Percentiles rank a stretch among this genome's conserved stretches.
Evolutionary conservation across 2,113 vertebrate species (phyloP).

Genomic region (Pomatorhinus ruficollis): DNA sequence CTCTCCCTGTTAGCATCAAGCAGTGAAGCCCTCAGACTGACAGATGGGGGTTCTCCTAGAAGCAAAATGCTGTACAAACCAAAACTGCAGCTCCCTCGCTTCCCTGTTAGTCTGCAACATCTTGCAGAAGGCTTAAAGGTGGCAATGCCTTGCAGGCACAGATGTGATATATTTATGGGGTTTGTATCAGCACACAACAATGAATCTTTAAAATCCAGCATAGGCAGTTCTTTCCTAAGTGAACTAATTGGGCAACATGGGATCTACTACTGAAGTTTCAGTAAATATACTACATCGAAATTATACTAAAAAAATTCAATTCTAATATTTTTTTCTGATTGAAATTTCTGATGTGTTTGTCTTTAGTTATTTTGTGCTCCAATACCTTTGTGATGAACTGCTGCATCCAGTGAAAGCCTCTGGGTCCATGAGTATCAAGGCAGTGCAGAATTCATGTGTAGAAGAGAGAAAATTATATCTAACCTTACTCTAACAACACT

Average conservation of each 20-base stretch:
- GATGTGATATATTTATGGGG: neutral
- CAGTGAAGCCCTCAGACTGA: neutral
- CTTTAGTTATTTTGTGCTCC: neutral
- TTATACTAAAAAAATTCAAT: neutral
- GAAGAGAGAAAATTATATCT: neutral
- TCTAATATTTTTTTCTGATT: neutral
- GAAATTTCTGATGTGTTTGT: neutral
- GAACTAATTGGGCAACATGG: neutral
- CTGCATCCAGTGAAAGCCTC: neutral
- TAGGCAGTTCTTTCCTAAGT: neutral
- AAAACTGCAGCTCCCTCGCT: neutral
- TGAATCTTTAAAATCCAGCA: neutral
- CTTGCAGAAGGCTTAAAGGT: neutral
- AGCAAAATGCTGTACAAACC: accelerated
- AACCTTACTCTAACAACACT: neutral
- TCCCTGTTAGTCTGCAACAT: neutral
- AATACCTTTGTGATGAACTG: neutral
- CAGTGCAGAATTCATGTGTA: neutral
- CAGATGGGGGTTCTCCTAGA: neutral
- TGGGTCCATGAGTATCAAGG: neutral
- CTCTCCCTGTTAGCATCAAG: neutral
- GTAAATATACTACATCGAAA: neutral
- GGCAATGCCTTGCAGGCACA: neutral
- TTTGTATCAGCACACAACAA: neutral
- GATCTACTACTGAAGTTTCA: neutral